Conservation (phyloP, 2,888 invertebrate genomes). For the Dasysyrphus tricinctus region DNA sequence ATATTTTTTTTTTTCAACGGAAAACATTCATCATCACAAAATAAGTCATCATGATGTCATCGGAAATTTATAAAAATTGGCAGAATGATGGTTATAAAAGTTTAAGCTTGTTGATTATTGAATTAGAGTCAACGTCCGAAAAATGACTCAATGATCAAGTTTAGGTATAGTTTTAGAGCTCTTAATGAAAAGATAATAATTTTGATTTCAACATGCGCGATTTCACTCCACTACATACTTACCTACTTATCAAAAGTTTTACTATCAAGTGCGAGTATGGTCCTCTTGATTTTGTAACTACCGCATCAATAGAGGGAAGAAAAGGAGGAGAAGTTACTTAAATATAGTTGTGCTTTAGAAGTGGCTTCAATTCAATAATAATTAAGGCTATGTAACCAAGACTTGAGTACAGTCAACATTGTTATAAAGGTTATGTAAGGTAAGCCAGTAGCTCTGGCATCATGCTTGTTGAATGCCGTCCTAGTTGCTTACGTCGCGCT, state of each 20-base stretch:
- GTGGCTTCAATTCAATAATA: conserved; percentile 5
- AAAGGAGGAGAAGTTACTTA: neutral
- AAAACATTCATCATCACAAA: conserved; percentile 20
- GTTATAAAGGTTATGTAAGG: conserved; percentile 6
- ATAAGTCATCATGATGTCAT: conserved; percentile 28
- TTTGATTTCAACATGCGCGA: neutral
- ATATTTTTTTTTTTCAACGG: conserved; percentile 11
- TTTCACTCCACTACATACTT: neutral
- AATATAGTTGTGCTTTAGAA: neutral
- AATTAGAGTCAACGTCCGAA: conserved; percentile 9
- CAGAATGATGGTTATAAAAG: neutral
- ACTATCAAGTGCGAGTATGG: neutral
- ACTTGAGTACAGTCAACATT: neutral
- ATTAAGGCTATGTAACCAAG: neutral
- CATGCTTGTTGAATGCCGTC: neutral
- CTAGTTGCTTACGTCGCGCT: conserved; percentile 5
- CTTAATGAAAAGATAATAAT: neutral
- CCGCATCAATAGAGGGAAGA: neutral
- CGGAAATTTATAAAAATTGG: neutral
- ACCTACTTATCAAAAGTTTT: neutral
- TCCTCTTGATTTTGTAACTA: neutral
- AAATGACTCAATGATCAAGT: conserved; percentile 11
- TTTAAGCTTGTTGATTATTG: neutral
- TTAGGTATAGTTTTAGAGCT: neutral
- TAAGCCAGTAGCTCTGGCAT: conserved; percentile 17